Base-by-base conservation (phyloP, 2,113 vertebrate genomes). In the Chaetops frenatus region DNA sequence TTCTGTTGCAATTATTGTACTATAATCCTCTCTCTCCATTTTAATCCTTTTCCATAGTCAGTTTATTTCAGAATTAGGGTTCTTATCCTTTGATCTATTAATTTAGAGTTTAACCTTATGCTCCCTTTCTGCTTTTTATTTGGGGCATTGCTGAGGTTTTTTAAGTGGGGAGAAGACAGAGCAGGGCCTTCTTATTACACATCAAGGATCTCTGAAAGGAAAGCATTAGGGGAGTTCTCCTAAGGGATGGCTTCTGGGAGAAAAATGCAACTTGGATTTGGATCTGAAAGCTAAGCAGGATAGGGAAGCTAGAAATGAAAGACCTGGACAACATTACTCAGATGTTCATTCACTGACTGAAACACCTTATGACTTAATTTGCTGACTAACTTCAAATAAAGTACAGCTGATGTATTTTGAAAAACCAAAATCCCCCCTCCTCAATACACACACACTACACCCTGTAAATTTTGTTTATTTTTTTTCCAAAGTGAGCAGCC, bases 31-130 rank as follows among this genome's bases (percentile, higher is more conserved):
- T 93, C 81, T 96, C 76, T 92, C 72, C 57, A 60, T 94, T 97
- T 96, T 96, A 97, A 97, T 97, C 96, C 86, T 93, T 96, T 95
- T 88, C 92, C 83, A 90, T 78, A 92, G 95, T 90, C 85, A 95
- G 93, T 96, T 96, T 96, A 96, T 94, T 96, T 96, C 95, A 92
- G 94, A 96, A 96, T 96, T 96, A 95, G 76, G 57, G 89, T 88
- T 93, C 92, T 95, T 96, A 96, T 95, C 92, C 92, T 96, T 96
- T 95, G 93, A 96, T 97, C 96, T 96, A 94, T 95, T 96, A 95
- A 96, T 97, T 96, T 96, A 74, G 82, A 88, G 88, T 97, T 96
- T 96, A 97, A 97, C 96, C 93, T 97, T 84, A 65, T 86, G 90
- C 56, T 88, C 92, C 62, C 54, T 95, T 80, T 83, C 56, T 73